phyloP scores from a whole-genome alignment of 2,888 invertebrate species.

The Arrhopalites spinosus region DNA sequence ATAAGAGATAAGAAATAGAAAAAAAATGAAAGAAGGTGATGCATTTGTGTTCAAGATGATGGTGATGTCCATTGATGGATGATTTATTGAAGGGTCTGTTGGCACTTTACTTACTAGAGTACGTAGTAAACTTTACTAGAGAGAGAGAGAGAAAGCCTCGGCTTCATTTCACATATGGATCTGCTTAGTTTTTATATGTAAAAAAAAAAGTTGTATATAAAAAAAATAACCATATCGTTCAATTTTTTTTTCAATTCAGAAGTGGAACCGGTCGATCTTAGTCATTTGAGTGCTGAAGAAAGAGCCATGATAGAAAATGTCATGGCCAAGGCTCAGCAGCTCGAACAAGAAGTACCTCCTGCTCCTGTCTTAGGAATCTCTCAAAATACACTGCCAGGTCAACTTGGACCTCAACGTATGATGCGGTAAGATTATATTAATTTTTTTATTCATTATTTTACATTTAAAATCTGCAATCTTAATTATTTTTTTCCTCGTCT shows the following conservation, averaged over 20 bases:
- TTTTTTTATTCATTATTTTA: not conserved
- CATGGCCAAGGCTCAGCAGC: conserved; percentile 67
- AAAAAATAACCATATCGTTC: no score
- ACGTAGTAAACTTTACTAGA: no score
- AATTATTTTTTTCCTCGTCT: not conserved
- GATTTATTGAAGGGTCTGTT: conserved; percentile 34
- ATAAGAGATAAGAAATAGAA: not conserved
- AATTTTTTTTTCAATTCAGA: no score
- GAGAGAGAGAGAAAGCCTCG: conserved; percentile 53
- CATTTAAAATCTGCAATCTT: not conserved
- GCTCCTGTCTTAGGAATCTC: conserved; percentile 44
- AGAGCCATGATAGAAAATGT: conserved; percentile 67
- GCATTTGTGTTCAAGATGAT: not conserved
- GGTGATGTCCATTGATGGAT: conserved; percentile 16
- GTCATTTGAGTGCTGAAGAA: conserved; percentile 67
- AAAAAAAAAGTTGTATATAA: no score
- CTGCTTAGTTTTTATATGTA: no score
- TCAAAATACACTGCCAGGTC: conserved; percentile 38
- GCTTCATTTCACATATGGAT: no score
- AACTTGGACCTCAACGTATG: conserved; percentile 45
- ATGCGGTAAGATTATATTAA: conserved; percentile 47
- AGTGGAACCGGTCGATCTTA: conserved; percentile 65
- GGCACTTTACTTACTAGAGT: conserved; percentile 22
- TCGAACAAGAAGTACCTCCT: conserved; percentile 58
- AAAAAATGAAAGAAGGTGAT: not conserved